A percentile compares a stretch with the other conserved stretches of the same genome.
Evolutionary conservation across 2,797 vertebrate species (phyloP).

Genomic region (Poeciliopsis gracilis): DNA sequence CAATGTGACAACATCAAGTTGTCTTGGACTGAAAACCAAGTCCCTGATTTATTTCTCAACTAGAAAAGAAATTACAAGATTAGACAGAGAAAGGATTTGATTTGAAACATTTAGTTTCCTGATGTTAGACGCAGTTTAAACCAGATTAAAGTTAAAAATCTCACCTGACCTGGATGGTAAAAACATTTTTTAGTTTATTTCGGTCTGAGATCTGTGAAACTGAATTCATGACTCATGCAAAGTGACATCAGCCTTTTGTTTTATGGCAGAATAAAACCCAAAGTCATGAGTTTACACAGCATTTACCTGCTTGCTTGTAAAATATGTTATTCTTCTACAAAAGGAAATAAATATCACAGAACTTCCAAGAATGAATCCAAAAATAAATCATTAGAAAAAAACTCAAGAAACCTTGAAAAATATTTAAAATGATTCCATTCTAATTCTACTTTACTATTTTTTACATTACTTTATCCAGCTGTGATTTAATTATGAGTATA

Average conservation of each 20-base stretch:
- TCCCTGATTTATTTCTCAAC: neutral
- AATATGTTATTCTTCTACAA: neutral
- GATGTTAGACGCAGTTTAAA: neutral
- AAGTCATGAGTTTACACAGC: neutral
- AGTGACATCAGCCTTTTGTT: neutral
- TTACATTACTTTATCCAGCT: neutral
- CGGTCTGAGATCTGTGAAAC: neutral
- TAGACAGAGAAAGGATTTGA: neutral
- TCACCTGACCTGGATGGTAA: neutral
- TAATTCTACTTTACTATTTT: neutral
- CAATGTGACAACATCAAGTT: neutral
- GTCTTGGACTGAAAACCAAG: neutral
- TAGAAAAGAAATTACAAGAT: neutral
- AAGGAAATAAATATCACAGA: neutral
- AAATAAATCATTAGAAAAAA: neutral
- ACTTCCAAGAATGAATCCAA: neutral
- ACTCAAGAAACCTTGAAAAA: neutral
- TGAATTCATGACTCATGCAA: neutral
- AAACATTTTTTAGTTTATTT: neutral
- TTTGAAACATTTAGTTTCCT: neutral
- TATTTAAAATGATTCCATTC: neutral
- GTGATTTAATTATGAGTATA: neutral
- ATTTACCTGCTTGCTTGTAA: neutral
- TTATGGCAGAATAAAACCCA: neutral
- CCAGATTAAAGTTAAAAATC: neutral